Conservation (phyloP, 2,797 vertebrate species). For the Morus bassanus region DNA sequence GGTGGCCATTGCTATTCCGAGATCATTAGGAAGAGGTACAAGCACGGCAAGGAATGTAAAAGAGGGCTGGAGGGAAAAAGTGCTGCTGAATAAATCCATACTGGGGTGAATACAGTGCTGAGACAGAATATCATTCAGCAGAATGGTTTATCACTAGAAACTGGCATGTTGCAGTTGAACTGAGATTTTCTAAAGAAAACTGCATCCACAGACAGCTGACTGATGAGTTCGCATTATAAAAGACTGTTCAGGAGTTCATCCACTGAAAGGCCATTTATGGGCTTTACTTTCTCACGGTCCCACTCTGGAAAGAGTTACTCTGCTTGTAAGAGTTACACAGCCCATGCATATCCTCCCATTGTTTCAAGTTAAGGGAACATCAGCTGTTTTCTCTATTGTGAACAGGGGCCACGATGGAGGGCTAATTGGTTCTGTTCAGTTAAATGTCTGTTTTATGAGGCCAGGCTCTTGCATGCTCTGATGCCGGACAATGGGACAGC, state of each 20-base stretch:
- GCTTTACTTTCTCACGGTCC: conserved; percentile 64
- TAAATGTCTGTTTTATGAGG: conserved; percentile 53
- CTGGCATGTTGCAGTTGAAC: not conserved
- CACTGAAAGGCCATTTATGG: conserved; percentile 59
- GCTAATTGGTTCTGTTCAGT: conserved; percentile 57
- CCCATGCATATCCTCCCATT: conserved; percentile 40
- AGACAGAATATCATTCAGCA: conserved; percentile 35
- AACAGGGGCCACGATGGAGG: conserved; percentile 32
- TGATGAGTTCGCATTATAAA: conserved; percentile 66
- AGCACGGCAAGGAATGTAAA: conserved; percentile 2
- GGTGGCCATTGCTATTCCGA: not conserved
- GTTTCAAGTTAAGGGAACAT: conserved; percentile 61
- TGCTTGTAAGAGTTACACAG: conserved; percentile 11
- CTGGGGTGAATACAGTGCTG: not conserved
- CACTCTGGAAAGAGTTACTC: conserved; percentile 49
- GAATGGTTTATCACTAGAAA: conserved; percentile 10
- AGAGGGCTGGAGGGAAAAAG: conserved; percentile 20
- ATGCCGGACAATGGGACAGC: conserved; percentile 22
- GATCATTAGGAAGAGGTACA: conserved; percentile 24
- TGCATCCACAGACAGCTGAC: conserved; percentile 38
- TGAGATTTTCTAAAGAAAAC: conserved; percentile 48
- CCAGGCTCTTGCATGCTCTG: not conserved
- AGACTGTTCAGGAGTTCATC: conserved; percentile 48
- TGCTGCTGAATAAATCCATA: conserved; percentile 37
- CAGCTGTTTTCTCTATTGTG: conserved; percentile 60